Conservation (phyloP, 2,888 invertebrate species). For the Digitonthophagus gazella region DNA sequence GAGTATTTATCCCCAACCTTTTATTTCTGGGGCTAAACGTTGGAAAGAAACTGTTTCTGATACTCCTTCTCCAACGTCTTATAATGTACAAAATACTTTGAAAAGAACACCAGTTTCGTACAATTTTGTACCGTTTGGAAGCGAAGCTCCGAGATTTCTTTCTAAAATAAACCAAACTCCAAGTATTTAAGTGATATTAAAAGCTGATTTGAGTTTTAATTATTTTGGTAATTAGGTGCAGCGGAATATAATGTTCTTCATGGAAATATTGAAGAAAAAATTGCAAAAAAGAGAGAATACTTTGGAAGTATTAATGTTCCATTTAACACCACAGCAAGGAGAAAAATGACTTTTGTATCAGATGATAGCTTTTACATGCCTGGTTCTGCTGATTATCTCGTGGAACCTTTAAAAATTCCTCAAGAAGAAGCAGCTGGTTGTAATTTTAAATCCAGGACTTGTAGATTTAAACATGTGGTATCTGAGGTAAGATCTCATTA, state of each 20-base stretch:
- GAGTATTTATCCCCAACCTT: slow-evolving; percentile 38
- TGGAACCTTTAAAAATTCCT: slow-evolving; percentile 27
- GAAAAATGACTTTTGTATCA: slow-evolving; percentile 32
- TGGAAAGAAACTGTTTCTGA: slow-evolving; percentile 28
- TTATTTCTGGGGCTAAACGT: slow-evolving; percentile 36
- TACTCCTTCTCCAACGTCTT: slow-evolving; percentile 37
- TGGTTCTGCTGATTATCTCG: slow-evolving; percentile 37
- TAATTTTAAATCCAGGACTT: slow-evolving; percentile 34
- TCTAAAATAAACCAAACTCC: slow-evolving; percentile 20
- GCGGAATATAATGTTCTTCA: slow-evolving; percentile 33
- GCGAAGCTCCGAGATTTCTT: slow-evolving; percentile 25
- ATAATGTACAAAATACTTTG: slow-evolving; percentile 32
- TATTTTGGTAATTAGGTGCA: slow-evolving; percentile 29
- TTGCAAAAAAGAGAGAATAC: slow-evolving; percentile 30
- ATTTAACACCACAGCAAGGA: slow-evolving; percentile 36
- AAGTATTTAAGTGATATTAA: slow-evolving; percentile 26
- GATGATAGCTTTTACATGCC: slow-evolving; percentile 34
- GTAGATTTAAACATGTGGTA: slow-evolving; percentile 29
- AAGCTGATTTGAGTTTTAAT: neutral
- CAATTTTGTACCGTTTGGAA: slow-evolving; percentile 29
- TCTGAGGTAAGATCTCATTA: slow-evolving; percentile 25
- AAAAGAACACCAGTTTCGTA: slow-evolving; percentile 32
- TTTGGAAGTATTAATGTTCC: slow-evolving; percentile 32
- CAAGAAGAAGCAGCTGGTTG: slow-evolving; percentile 23
- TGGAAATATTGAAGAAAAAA: slow-evolving; percentile 32